Percentiles rank a stretch among this genome's conserved stretches.
Conservation (phyloP, 2,888 invertebrate genomes). For the Cantharis flavilabris region DNA sequence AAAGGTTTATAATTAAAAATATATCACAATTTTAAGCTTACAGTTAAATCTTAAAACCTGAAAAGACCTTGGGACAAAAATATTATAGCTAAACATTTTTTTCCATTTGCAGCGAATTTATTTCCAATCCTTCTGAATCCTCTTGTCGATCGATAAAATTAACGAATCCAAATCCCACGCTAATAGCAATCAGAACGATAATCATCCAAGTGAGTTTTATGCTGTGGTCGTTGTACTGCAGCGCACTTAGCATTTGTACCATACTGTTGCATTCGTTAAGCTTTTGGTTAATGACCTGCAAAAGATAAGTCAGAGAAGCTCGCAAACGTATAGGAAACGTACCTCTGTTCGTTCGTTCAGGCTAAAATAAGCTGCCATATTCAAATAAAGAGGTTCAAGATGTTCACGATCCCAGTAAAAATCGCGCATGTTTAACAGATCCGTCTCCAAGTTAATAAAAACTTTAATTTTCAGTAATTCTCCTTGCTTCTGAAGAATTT, state of each 20-base stretch:
- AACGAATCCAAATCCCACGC: constrained; percentile 84
- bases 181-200: constrained; percentile 91
- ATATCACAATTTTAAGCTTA: background rate
- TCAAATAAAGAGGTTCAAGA: constrained; percentile 82
- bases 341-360: constrained; percentile 84
- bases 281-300: constrained; percentile 92
- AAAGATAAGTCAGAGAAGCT: constrained; percentile 28
- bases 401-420: constrained; percentile 98
- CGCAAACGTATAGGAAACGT: background rate
- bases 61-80: background rate
- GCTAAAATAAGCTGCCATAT: constrained; percentile 82
- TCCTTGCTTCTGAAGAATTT: constrained; percentile 80
- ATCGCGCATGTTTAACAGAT: constrained; percentile 92
- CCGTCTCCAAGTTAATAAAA: constrained; percentile 90
- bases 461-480: constrained; percentile 89
- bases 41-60: background rate
- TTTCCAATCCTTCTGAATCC: background rate
- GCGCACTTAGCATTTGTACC: constrained; percentile 84
- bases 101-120: background rate
- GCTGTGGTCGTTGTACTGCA: constrained; percentile 92
- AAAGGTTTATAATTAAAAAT: background rate
- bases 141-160: constrained; percentile 74
- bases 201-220: constrained; percentile 97
- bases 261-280: constrained; percentile 92
- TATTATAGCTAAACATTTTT: background rate